Percentiles rank a stretch among this genome's conserved stretches.
Evolutionary conservation across 92 coral and sea anemone genomes (phyloP).

Genomic region (Palythoa caribaeorum): DNA sequence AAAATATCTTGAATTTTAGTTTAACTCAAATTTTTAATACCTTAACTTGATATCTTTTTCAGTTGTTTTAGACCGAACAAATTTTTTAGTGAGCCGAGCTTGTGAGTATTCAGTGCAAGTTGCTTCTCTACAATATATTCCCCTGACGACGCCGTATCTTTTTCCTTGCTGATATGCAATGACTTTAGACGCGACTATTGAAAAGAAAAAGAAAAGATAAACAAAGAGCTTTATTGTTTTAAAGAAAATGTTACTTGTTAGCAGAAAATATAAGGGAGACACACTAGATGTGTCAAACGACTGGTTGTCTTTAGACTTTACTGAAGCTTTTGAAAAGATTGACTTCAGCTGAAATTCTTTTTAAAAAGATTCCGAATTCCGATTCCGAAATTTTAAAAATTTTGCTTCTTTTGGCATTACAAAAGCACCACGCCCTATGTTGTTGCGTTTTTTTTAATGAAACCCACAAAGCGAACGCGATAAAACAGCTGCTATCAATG

Average conservation of each 20-base stretch:
- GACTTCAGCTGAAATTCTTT: not conserved
- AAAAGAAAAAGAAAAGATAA: conserved; percentile 5
- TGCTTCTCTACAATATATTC: not conserved
- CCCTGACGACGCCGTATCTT: not conserved
- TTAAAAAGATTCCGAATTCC: not conserved
- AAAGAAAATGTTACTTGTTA: not conserved
- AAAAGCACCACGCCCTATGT: conserved; percentile 20
- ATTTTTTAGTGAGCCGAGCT: not conserved
- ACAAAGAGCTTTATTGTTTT: not conserved
- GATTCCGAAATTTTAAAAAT: not conserved
- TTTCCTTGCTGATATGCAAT: too few species aligned
- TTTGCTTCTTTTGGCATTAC: not conserved
- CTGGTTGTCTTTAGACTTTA: not conserved
- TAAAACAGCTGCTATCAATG: not conserved
- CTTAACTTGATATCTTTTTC: too few species aligned
- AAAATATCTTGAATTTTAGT: too few species aligned
- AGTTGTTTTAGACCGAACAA: too few species aligned
- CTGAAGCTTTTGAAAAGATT: too few species aligned
- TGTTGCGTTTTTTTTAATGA: not conserved
- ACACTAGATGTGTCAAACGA: not conserved
- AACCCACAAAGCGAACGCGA: conserved; percentile 1
- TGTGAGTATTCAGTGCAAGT: not conserved
- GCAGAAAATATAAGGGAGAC: not conserved
- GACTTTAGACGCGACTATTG: too few species aligned
- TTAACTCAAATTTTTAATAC: too few species aligned